phyloP scores from a whole-genome alignment of 2,113 vertebrate genomes.

The Anthoscopus minutus region DNA sequence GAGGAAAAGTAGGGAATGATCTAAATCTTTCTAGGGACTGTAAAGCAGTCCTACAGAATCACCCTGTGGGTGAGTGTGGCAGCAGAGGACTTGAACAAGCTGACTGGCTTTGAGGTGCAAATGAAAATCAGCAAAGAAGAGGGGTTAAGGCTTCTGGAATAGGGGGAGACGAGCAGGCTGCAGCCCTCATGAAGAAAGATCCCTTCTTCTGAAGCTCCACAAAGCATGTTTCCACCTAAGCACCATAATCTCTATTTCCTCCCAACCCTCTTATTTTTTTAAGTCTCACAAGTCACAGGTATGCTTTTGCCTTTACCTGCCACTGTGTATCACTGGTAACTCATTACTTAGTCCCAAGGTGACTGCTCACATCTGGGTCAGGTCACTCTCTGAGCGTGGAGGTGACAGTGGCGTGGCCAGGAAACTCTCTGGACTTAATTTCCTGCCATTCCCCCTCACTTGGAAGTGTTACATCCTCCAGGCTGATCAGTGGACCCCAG shows the following conservation, averaged over 20 bases:
- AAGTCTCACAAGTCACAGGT: background rate
- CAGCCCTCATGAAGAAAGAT: background rate
- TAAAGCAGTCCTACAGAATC: background rate
- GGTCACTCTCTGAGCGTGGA: background rate
- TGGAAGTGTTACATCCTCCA: background rate
- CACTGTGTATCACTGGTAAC: background rate
- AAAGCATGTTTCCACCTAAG: background rate
- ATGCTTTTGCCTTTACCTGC: background rate
- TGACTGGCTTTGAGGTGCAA: background rate
- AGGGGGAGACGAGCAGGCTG: background rate
- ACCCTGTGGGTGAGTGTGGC: background rate
- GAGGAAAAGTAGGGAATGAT: background rate
- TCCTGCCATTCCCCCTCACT: background rate
- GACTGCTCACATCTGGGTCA: background rate
- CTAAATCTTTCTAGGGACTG: background rate
- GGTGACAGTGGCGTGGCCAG: background rate
- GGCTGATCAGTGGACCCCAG: background rate
- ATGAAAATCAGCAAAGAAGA: background rate
- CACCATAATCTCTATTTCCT: background rate
- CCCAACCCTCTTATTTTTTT: background rate
- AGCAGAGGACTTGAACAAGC: background rate
- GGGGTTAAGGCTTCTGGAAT: background rate
- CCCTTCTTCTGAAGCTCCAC: background rate
- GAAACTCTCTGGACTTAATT: background rate
- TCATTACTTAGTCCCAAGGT: background rate